A percentile compares a stretch with the other conserved stretches of the same genome.
These are phyloP conservation scores for Cataglyphis livida DNA, from an alignment of 2,888 invertebrate genomes.

Conservation along the genomic window DNA sequence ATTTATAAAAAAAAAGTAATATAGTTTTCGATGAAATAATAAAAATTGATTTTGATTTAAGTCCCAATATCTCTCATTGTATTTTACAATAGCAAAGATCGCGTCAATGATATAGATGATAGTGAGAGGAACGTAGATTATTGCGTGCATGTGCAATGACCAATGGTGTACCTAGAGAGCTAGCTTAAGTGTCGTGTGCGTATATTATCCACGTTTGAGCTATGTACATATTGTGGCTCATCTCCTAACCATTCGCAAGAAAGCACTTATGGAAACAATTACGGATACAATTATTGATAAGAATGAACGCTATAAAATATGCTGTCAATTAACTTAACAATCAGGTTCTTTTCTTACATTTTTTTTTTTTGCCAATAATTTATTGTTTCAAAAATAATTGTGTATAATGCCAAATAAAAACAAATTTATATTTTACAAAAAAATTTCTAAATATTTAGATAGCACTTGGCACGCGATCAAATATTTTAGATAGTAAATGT, in stretches of 20 bases:
- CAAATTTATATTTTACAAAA: not conserved
- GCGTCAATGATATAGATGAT: constrained; percentile 62
- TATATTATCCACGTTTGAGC: constrained; percentile 72
- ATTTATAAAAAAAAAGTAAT: not conserved
- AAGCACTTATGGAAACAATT: constrained; percentile 55
- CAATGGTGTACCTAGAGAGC: constrained; percentile 76
- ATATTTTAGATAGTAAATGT: not conserved
- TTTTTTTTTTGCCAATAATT: not conserved
- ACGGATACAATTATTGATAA: constrained; percentile 45
- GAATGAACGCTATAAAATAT: not conserved
- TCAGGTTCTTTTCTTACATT: not conserved
- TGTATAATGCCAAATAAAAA: not conserved
- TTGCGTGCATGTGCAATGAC: constrained; percentile 78
- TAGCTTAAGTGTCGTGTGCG: constrained; percentile 73
- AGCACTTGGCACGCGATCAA: not conserved
- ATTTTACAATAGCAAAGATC: constrained; percentile 30
- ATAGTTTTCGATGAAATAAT: not conserved
- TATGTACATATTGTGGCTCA: constrained; percentile 71
- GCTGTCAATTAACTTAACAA: not conserved
- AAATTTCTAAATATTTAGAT: not conserved
- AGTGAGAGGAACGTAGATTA: constrained; percentile 75
- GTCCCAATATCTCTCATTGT: not conserved
- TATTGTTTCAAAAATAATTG: not conserved
- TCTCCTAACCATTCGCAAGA: constrained; percentile 75
- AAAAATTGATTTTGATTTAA: not conserved